Evolutionary conservation across 2,888 invertebrate genomes (phyloP).

Genomic region (Thymelicus acteon): DNA sequence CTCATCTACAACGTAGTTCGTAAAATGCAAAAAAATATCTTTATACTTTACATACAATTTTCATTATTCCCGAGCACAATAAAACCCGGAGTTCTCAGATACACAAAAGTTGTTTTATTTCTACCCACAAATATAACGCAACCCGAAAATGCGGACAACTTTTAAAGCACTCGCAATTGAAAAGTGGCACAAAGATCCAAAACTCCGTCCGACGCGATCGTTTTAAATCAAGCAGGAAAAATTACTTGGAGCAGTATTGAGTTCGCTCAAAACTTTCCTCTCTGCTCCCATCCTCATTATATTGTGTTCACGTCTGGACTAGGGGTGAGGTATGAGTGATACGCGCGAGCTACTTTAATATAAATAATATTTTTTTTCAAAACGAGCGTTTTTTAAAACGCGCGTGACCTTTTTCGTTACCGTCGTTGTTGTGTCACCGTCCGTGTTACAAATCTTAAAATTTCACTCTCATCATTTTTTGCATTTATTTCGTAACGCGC

Average conservation of each 20-base stretch:
- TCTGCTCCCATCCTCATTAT: constrained; percentile 72
- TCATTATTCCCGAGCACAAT: background rate
- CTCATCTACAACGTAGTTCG: too few relatives aligned
- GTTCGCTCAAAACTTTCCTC: constrained; percentile 73
- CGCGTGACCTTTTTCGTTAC: too few relatives aligned
- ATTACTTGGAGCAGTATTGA: constrained; percentile 77
- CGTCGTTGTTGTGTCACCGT: too few relatives aligned
- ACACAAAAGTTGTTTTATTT: constrained; percentile 19
- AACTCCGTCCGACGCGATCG: constrained; percentile 68
- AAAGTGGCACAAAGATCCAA: constrained; percentile 57
- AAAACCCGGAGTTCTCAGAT: background rate
- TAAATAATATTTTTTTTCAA: too few relatives aligned
- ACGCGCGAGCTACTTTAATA: background rate
- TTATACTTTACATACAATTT: background rate
- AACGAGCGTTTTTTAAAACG: too few relatives aligned
- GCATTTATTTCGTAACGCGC: too few relatives aligned
- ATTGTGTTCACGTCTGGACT: constrained; percentile 77
- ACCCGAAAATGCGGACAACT: constrained; percentile 18
- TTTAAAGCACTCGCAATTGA: constrained; percentile 50
- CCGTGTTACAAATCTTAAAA: too few relatives aligned
- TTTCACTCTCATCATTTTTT: too few relatives aligned
- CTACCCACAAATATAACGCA: constrained; percentile 23
- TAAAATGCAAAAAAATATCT: background rate
- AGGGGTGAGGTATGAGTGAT: constrained; percentile 23
- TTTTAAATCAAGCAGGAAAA: constrained; percentile 78